Evolutionary conservation across 2,797 vertebrate genomes (phyloP).

Genomic region (Takifugu rubripes): DNA sequence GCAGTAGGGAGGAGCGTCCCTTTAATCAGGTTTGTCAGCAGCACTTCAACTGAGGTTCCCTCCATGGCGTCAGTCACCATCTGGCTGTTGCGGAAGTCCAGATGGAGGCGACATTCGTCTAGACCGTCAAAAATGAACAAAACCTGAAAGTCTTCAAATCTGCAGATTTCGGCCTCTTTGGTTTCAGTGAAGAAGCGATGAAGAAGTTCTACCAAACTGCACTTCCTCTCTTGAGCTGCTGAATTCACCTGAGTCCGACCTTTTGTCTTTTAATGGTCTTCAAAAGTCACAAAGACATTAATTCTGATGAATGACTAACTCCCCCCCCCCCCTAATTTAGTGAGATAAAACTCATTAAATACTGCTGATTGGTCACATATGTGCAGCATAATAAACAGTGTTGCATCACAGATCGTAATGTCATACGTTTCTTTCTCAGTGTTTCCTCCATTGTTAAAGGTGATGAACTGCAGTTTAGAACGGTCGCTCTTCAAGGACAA

Average conservation of each 20-base stretch:
- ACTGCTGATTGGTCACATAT: no score
- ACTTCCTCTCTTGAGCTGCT: neutral
- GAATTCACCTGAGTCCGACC: no score
- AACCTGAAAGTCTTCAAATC: slow-evolving; percentile 31
- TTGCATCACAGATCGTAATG: neutral
- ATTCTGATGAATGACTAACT: no score
- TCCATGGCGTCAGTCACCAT: slow-evolving; percentile 25
- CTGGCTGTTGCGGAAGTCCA: slow-evolving; percentile 24
- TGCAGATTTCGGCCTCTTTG: slow-evolving; percentile 36
- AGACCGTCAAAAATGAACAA: slow-evolving; percentile 30
- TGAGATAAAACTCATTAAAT: no score
- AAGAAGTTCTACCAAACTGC: slow-evolving; percentile 39
- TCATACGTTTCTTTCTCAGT: slow-evolving; percentile 2
- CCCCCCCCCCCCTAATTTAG: no score
- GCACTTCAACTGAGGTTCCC: slow-evolving; percentile 1
- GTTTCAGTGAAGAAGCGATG: slow-evolving; percentile 28
- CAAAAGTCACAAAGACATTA: no score
- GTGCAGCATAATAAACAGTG: no score
- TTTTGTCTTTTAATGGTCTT: no score
- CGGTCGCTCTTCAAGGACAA: neutral
- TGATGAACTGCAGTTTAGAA: rapidly evolving
- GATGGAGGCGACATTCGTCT: slow-evolving; percentile 18
- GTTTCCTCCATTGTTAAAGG: neutral
- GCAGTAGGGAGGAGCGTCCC: slow-evolving; percentile 41
- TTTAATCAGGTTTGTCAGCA: slow-evolving; percentile 37